Conservation (phyloP, 1,140 invertebrate genomes). For the Hypsibius dujardini region DNA sequence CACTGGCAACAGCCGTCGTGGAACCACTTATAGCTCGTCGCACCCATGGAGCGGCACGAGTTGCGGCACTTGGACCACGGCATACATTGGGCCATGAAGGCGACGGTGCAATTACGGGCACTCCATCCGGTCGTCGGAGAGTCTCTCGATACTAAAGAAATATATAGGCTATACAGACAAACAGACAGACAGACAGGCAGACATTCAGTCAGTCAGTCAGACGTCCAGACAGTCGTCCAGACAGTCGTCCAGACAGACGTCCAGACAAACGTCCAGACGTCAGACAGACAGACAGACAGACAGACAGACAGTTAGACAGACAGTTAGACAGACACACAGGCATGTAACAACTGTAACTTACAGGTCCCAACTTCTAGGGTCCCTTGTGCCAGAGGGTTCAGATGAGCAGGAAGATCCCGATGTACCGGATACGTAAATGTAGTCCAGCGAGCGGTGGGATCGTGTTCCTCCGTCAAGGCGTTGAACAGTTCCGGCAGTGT, state of each 20-base stretch:
- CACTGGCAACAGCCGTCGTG: conserved; percentile 89
- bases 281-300: too few relatives aligned
- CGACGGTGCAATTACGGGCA: conserved; percentile 73
- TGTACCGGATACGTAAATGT: conserved; percentile 44
- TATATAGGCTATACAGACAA: conserved; percentile 35
- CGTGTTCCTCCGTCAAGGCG: conserved; percentile 57
- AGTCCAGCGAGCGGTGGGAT: conserved; percentile 46
- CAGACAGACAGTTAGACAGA: background rate
- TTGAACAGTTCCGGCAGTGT: conserved; percentile 62
- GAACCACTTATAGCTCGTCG: conserved; percentile 65
- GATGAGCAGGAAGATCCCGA: conserved; percentile 21
- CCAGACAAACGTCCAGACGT: too few relatives aligned
- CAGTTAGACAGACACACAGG: background rate
- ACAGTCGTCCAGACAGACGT: too few relatives aligned
- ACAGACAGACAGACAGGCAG: conserved; percentile 30
- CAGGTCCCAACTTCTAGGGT: conserved; percentile 28
- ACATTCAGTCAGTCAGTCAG: background rate
- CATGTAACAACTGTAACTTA: conserved; percentile 27
- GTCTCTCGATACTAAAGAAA: conserved; percentile 2
- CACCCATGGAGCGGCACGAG: conserved; percentile 57
- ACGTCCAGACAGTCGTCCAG: too few relatives aligned
- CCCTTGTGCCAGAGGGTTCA: background rate
- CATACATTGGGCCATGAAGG: conserved; percentile 72
- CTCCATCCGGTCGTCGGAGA: conserved; percentile 16
- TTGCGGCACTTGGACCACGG: conserved; percentile 66